Percentiles rank a stretch among this genome's conserved stretches.
Conservation (phyloP, 2,113 vertebrate genomes). For the Alexandromys fortis region DNA sequence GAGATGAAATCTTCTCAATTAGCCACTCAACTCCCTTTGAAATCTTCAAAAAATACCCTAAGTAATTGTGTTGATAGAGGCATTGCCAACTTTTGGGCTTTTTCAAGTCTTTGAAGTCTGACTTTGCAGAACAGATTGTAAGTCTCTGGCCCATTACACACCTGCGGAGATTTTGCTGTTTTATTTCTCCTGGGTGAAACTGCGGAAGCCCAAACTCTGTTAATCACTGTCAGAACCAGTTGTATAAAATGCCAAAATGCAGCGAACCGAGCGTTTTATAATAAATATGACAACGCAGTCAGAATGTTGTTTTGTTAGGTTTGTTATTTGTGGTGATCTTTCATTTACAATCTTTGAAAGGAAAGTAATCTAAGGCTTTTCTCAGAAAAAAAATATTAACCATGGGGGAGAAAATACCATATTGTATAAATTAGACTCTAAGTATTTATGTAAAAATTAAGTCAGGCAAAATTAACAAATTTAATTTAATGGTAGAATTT, state of each 20-base stretch:
- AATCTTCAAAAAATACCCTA: constrained; percentile 81
- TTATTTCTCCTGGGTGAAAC: constrained; percentile 90
- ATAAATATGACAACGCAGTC: constrained; percentile 88
- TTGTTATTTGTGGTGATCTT: constrained; percentile 85
- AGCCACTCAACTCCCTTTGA: constrained; percentile 72
- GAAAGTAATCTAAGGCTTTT: constrained; percentile 52
- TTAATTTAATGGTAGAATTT: constrained; percentile 40
- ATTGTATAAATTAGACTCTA: constrained; percentile 55
- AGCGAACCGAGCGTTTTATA: constrained; percentile 87
- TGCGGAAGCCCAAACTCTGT: constrained; percentile 88
- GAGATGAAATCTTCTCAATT: constrained; percentile 80
- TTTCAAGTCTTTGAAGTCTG: constrained; percentile 89
- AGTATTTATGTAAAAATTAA: constrained; percentile 51
- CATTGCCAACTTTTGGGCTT: constrained; percentile 84
- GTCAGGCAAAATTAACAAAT: constrained; percentile 24
- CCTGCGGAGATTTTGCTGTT: constrained; percentile 90
- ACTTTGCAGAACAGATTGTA: constrained; percentile 92
- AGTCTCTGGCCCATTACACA: constrained; percentile 92
- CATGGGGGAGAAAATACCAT: constrained; percentile 60
- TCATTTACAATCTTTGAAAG: constrained; percentile 78
- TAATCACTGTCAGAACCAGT: constrained; percentile 93
- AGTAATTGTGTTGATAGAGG: constrained; percentile 78
- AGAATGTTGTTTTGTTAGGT: constrained; percentile 85
- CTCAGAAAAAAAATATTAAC: constrained; percentile 51
- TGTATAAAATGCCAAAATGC: constrained; percentile 90